These are phyloP conservation scores for Pithys albifrons DNA, from an alignment of 2,113 vertebrate species.

Conservation along the genomic window DNA sequence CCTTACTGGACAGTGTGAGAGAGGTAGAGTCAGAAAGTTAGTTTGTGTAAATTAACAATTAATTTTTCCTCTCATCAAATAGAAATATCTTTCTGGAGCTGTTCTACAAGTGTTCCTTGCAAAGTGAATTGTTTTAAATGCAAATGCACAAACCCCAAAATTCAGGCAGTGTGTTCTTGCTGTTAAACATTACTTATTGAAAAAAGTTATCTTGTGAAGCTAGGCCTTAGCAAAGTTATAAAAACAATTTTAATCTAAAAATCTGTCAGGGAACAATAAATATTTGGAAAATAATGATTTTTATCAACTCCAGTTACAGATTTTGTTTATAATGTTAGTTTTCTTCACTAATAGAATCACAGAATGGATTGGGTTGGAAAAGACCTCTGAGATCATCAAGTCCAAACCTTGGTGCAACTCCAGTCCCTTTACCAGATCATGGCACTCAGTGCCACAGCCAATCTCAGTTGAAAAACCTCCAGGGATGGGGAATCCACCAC, in stretches of 20 bases:
- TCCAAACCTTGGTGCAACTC: no score
- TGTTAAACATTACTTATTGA: background rate
- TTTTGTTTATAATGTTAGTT: background rate
- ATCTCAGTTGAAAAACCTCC: no score
- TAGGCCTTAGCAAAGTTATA: background rate
- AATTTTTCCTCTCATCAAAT: background rate
- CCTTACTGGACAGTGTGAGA: background rate
- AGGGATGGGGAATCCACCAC: no score
- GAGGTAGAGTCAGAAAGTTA: background rate
- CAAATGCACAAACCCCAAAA: background rate
- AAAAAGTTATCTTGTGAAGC: background rate
- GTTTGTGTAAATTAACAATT: background rate
- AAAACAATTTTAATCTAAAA: background rate
- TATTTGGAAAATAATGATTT: background rate
- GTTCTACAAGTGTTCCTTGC: background rate
- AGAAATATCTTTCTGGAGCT: background rate
- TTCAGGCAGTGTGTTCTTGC: background rate
- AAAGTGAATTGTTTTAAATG: background rate
- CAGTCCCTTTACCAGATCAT: no score
- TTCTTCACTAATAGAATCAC: background rate
- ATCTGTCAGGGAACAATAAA: accelerated
- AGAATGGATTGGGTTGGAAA: no score
- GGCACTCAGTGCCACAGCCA: no score
- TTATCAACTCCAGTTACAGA: background rate
- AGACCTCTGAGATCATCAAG: no score